Conservation (phyloP, 2,113 vertebrate genomes). For the Hippoglossus stenolepis region DNA sequence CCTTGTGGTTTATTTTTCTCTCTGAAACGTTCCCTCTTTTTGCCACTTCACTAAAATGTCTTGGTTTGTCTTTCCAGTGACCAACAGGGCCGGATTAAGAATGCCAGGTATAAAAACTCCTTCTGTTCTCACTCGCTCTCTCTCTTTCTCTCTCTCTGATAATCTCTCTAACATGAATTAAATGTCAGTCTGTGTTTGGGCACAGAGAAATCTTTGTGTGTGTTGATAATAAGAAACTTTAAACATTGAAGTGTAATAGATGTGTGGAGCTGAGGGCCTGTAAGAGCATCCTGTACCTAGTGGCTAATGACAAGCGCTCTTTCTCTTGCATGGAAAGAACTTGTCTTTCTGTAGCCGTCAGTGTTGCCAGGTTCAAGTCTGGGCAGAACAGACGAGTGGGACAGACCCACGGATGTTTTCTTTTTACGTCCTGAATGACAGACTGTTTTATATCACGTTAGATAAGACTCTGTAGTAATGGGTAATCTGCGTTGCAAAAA, state of each 20-base stretch:
- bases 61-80: conserved; percentile 82
- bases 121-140: background rate
- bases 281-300: background rate
- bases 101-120: conserved; percentile 88
- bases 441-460: too few relatives aligned
- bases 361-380: too few relatives aligned
- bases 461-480: too few relatives aligned
- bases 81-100: conserved; percentile 96
- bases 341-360: background rate
- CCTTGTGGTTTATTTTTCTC: background rate
- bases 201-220: too few relatives aligned
- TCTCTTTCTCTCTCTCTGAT: background rate
- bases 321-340: too few relatives aligned
- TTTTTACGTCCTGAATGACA: too few relatives aligned
- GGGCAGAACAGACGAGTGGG: background rate
- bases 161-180: conserved; percentile 14
- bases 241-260: conserved; percentile 12
- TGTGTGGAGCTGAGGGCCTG: background rate
- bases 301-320: background rate
- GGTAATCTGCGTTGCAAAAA: too few relatives aligned
- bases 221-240: conserved; percentile 22
- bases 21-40: background rate
- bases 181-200: conserved; percentile 30
- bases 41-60: background rate
- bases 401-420: background rate